phyloP scores from a whole-genome alignment of 2,113 vertebrate species.

The Sapajus apella region DNA sequence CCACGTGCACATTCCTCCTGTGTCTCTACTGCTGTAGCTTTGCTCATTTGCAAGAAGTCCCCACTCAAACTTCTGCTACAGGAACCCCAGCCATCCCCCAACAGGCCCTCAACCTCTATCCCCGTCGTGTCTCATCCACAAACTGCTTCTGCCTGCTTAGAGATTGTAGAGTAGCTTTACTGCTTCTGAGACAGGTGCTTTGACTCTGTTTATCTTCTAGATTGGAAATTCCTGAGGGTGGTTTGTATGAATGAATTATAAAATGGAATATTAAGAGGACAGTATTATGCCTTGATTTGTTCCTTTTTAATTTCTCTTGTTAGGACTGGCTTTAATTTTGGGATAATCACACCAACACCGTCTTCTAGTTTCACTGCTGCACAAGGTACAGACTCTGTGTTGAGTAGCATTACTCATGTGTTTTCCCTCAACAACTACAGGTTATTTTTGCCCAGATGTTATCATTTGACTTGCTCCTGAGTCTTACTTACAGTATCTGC shows the following conservation, averaged over 20 bases:
- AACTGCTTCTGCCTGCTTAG: fast-evolving
- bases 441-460: background rate
- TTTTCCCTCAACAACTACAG: background rate
- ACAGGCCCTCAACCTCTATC: fast-evolving
- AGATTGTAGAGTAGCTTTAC: fast-evolving
- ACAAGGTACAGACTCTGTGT: slow-evolving; percentile 78
- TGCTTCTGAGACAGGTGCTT: fast-evolving
- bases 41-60: background rate
- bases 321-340: slow-evolving; percentile 84
- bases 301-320: slow-evolving; percentile 51
- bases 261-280: background rate
- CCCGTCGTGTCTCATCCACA: too few species aligned
- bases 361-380: slow-evolving; percentile 62
- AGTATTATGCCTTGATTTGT: background rate
- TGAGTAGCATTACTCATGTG: background rate
- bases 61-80: background rate
- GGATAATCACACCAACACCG: slow-evolving; percentile 58
- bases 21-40: background rate
- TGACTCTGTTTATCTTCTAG: too few species aligned
- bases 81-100: background rate
- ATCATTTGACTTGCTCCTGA: background rate
- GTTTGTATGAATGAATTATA: background rate
- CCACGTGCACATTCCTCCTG: fast-evolving
- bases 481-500: background rate
- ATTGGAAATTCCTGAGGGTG: background rate